Evolutionary conservation across 35 echinoderm and acorn worm genomes (phyloP), one percentile per base, ranked within the genome.

Genomic region (Heliocidaris tuberculata): DNA sequence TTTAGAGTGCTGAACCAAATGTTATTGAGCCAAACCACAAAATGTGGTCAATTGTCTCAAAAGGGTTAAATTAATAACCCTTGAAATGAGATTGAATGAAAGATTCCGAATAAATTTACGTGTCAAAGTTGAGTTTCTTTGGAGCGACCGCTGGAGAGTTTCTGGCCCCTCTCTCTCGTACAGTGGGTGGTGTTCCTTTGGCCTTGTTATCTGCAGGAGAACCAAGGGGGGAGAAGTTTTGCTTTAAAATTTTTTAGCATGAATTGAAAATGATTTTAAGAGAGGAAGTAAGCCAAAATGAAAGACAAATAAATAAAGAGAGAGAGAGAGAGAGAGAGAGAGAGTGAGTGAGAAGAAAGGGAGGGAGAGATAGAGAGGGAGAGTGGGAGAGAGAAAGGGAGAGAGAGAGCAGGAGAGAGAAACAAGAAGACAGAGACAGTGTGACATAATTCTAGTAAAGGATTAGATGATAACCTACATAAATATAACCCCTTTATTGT

Each of bases 41-140:
- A n/a, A n/a, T n/a, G n/a, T n/a, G n/a, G n/a, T n/a, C n/a, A n/a
- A n/a, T n/a, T n/a, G n/a, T n/a, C n/a, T n/a, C n/a, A n/a, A n/a
- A n/a, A 12, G 9, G 1, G 16, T 59, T 2, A 59, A 60, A 7
- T 60, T 70, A 24, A 70, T 42, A 42, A 42, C 35, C 0, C 35
- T 42, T 42, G 35, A 42, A 42, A 42, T 42, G 35, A 42, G 60
- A 70, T 21, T 70, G 3, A 70, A 70, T 70, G 17, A 6, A 52
- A 59, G 16, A 21, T 60, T 31, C 9, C 27, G 6, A 21, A 7
- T 29, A 0, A 88, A 48, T 31, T 48, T 89, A 93, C 91, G 31
- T 59, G 48, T 93, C 91, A 93, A 93, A 96, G 92, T 96, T 86
- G 48, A 96, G 95, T 88, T 86, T 96, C 95, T 96, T 96, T 88